Percentiles rank a stretch among this genome's conserved stretches.
These are phyloP conservation scores for Papilio dardanus DNA, from an alignment of 1,140 invertebrate species.

Conservation along the genomic window DNA sequence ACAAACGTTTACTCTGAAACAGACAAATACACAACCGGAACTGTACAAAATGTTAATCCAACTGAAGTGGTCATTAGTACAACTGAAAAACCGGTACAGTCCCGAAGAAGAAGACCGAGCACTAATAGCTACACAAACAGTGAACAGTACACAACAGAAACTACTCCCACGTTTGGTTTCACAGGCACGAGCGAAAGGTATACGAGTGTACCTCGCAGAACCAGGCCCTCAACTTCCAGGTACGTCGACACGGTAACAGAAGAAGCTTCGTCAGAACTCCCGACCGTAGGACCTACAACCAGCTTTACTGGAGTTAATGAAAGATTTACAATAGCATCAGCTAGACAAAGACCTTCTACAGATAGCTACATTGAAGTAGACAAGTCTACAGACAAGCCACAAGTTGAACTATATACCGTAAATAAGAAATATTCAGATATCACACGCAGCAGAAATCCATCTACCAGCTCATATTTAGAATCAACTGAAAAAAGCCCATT, in stretches of 20 bases:
- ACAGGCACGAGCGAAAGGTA: slow-evolving; percentile 25
- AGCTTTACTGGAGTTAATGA: slow-evolving; percentile 21
- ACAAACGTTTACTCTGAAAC: slow-evolving; percentile 16
- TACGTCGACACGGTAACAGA: not conserved
- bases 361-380: slow-evolving; percentile 35
- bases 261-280: slow-evolving; percentile 24
- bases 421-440: slow-evolving; percentile 29
- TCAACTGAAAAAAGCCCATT: slow-evolving; percentile 17
- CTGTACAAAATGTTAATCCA: slow-evolving; percentile 20
- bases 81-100: slow-evolving; percentile 23
- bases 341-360: slow-evolving; percentile 1
- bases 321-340: not conserved
- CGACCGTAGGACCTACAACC: slow-evolving; percentile 13
- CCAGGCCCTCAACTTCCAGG: not conserved
- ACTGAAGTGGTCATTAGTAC: slow-evolving; percentile 1
- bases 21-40: slow-evolving; percentile 16
- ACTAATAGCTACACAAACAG: slow-evolving; percentile 10
- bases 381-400: slow-evolving; percentile 36
- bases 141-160: slow-evolving; percentile 33
- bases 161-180: not conserved
- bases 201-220: slow-evolving; percentile 5
- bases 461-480: not conserved
- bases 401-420: not conserved
- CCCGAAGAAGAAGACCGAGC: slow-evolving; percentile 22
- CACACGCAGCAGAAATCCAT: slow-evolving; percentile 24